Evolutionary conservation across 2,888 invertebrate species (phyloP).

Genomic region (Drosophila phalerata): DNA sequence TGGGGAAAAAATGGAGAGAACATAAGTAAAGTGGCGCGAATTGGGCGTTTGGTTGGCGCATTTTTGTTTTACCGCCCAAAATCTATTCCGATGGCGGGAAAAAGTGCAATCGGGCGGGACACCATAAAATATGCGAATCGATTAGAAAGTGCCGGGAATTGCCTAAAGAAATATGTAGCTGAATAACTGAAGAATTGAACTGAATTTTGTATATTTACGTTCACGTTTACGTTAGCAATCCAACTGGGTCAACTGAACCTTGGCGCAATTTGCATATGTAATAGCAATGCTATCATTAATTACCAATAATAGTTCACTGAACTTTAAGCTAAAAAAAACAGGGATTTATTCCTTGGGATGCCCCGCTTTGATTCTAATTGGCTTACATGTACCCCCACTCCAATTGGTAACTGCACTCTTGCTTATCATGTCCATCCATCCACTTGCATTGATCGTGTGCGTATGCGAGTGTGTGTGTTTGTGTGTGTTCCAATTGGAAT

Average conservation of each 20-base stretch:
- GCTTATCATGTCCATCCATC: conserved; percentile 2
- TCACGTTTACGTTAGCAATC: neutral
- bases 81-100: conserved; percentile 74
- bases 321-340: neutral
- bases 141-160: conserved; percentile 42
- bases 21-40: conserved; percentile 76
- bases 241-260: conserved; percentile 35
- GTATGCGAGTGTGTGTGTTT: too few relatives aligned
- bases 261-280: neutral
- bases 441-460: neutral
- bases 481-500: conserved; percentile 39
- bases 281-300: neutral
- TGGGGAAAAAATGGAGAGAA: conserved; percentile 54
- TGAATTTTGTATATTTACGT: conserved; percentile 7
- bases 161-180: neutral
- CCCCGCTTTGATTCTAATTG: neutral
- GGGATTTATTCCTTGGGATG: neutral
- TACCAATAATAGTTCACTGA: conserved; percentile 19
- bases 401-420: conserved; percentile 21
- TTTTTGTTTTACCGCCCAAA: conserved; percentile 79
- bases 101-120: conserved; percentile 72
- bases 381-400: neutral
- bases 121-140: conserved; percentile 41
- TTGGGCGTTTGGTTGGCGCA: conserved; percentile 78
- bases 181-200: neutral